phyloP scores from a whole-genome alignment of 2,113 vertebrate species.

The Orycteropus afer region DNA sequence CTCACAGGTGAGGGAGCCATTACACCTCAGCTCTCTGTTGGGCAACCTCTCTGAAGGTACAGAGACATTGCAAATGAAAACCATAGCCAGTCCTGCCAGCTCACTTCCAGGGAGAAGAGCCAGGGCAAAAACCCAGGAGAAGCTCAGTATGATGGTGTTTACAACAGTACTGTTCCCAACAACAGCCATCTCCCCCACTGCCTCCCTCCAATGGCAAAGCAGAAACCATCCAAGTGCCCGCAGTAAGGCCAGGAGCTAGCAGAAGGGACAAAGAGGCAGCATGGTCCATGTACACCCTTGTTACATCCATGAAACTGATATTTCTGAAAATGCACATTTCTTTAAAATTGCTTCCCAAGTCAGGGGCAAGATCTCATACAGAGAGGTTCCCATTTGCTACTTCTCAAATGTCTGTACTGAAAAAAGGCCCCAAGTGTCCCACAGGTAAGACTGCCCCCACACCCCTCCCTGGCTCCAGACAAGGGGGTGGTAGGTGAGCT shows the following conservation, averaged over 20 bases:
- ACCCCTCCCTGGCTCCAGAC: background rate
- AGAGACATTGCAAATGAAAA: background rate
- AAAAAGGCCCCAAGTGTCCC: fast-evolving
- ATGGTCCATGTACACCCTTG: fast-evolving
- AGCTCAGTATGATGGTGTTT: fast-evolving
- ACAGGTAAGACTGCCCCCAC: background rate
- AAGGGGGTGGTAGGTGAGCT: background rate
- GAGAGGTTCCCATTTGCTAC: background rate
- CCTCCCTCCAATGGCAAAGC: fast-evolving
- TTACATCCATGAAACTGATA: background rate
- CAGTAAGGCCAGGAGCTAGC: background rate
- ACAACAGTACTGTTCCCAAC: background rate
- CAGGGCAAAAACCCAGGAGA: background rate
- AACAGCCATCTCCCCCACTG: too few species aligned
- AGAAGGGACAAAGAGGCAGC: background rate
- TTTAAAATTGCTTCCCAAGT: background rate
- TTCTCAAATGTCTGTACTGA: background rate
- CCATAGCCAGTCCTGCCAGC: background rate
- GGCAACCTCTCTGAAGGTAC: background rate
- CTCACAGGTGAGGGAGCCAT: too few species aligned
- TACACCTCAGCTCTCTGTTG: background rate
- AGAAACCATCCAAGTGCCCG: background rate
- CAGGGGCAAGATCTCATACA: background rate
- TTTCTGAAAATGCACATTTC: conserved; percentile 6
- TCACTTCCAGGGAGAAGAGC: background rate